A percentile compares a stretch with the other conserved stretches of the same genome.
phyloP scores from a whole-genome alignment of 2,113 vertebrate species.

The Tachuris rubrigastra region DNA sequence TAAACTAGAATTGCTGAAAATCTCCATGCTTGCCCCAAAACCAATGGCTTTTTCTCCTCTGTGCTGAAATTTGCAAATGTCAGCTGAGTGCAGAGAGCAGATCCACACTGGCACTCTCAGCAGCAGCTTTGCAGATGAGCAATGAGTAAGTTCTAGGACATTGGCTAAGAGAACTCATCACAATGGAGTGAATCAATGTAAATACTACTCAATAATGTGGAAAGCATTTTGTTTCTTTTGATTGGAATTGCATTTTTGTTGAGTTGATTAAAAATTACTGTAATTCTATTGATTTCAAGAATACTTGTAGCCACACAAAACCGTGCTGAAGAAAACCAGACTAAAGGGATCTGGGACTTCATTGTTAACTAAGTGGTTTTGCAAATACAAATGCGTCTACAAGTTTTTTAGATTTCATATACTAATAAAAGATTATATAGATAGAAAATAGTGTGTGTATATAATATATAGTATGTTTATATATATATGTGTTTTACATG shows the following conservation, averaged over 20 bases:
- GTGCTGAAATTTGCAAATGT: not conserved
- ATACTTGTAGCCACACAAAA: not conserved
- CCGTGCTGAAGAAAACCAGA: not conserved
- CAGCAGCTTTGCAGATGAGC: not conserved
- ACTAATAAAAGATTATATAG: not conserved
- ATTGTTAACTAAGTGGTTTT: not conserved
- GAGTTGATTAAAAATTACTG: no score
- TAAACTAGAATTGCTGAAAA: not conserved
- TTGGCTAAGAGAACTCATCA: not conserved
- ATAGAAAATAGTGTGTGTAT: not conserved
- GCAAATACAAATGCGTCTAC: not conserved
- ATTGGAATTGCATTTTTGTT: fast-evolving
- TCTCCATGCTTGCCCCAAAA: not conserved
- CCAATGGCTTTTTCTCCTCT: not conserved
- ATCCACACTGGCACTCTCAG: not conserved
- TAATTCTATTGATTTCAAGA: not conserved
- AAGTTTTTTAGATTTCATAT: not conserved
- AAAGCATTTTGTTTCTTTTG: not conserved
- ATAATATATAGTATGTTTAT: not conserved
- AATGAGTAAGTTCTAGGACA: not conserved
- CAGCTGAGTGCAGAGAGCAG: not conserved
- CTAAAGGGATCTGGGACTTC: not conserved
- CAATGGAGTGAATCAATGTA: fast-evolving
- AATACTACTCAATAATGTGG: not conserved
- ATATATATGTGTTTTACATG: not conserved